Base-by-base conservation (phyloP, 2,797 vertebrate species). In the Propithecus perrieri region DNA sequence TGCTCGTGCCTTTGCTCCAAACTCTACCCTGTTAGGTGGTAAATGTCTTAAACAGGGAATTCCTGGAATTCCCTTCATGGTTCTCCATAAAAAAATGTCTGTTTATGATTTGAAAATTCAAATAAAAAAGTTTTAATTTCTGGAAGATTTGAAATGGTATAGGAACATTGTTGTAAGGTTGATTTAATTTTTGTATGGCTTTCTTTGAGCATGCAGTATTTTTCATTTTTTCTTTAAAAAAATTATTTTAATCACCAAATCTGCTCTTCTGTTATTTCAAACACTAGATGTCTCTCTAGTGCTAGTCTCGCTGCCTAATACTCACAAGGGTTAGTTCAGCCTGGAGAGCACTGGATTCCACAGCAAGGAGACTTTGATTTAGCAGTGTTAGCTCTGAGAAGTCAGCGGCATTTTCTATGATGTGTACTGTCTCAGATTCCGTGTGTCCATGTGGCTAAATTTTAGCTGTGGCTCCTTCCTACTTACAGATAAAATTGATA, bases 281-380 rank as follows among this genome's bases (percentile, higher is more conserved):
- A 94, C 97, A 96, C 53, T 74, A 97, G 97, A 92, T 96, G 67
- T 95, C 97, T 95, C 97, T 88, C 63, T 97, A 67, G 69, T 53
- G 63, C 94, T n/a, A 74, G 72, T 55, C 30, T 89, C 1, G 26
- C 38, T 74, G 10, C 28, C 79, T 24, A 7, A 28, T 85, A 28
- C 24, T 61, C 15, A 14, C 0, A 1, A 5, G 10, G 22, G 17
- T 17, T 35, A 48, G 2, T 11, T 84, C 46, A 85, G 53, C 10
- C 30, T 0, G 2, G 38, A 22, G 28, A 75, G 41, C 38, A 5
- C 46, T 63, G 57, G 22, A 81, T 59, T 95, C 35, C 50, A 79
- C 24, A 35, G 30, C 35, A 84, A 75, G 28, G 30, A 78, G 59
- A 35, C 15, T 7, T 43, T 80, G 10, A 55, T 46, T 79, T 74